phyloP scores from a whole-genome alignment of 2,797 vertebrate species.

The Sebastes nivosus region DNA sequence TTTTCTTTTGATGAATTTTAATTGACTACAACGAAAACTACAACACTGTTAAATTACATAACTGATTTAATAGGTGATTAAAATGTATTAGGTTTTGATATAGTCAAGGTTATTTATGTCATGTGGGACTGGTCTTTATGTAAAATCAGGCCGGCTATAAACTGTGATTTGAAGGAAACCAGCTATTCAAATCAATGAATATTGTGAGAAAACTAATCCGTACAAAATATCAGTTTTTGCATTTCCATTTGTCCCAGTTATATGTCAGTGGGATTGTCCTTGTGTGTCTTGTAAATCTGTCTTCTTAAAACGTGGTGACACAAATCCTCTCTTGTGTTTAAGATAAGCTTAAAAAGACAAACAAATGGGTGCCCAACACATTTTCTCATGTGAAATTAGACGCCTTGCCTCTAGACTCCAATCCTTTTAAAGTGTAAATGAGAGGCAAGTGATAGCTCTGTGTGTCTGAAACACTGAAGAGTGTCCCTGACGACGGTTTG shows the following conservation, averaged over 20 bases:
- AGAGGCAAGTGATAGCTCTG: slow-evolving; percentile 48
- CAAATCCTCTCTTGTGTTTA: slow-evolving; percentile 44
- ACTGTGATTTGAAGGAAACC: background rate
- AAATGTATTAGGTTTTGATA: background rate
- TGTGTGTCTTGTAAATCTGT: slow-evolving; percentile 37
- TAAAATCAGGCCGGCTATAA: background rate
- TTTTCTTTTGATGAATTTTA: slow-evolving; percentile 1
- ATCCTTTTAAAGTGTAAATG: slow-evolving; percentile 62
- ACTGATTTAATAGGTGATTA: background rate
- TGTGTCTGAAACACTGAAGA: slow-evolving; percentile 34
- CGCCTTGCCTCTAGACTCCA: slow-evolving; percentile 36
- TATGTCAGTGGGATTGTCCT: slow-evolving; percentile 12
- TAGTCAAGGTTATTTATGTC: background rate
- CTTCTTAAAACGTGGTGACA: slow-evolving; percentile 22
- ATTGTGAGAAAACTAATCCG: slow-evolving; percentile 16
- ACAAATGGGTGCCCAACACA: slow-evolving; percentile 20
- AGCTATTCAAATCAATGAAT: slow-evolving; percentile 9
- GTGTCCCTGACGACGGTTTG: slow-evolving; percentile 47
- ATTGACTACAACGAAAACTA: background rate
- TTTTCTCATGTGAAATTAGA: slow-evolving; percentile 57
- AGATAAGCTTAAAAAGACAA: slow-evolving; percentile 47
- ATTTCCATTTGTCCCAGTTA: slow-evolving; percentile 33
- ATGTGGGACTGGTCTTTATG: background rate
- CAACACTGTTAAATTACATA: background rate
- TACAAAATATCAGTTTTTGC: slow-evolving; percentile 2